Evolutionary conservation across 2,113 vertebrate species (phyloP).

Genomic region (Telmatochromis brachygnathus): DNA sequence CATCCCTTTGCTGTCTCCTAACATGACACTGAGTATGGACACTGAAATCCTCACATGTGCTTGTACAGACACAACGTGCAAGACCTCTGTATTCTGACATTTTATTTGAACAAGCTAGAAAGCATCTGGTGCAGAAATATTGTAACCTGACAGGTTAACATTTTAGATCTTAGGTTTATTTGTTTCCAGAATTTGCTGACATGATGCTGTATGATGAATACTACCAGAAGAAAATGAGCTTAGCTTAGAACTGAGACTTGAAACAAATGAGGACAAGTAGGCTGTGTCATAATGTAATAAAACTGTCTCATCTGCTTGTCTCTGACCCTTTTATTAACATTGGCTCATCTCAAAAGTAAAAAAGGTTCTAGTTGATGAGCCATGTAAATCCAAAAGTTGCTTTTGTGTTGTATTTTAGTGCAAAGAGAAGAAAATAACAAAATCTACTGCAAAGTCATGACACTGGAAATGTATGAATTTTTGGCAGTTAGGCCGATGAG

Average conservation of each 20-base stretch:
- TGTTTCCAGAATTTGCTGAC: not conserved
- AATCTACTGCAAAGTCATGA: not conserved
- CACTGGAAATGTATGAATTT: not conserved
- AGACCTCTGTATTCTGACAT: conserved; percentile 31
- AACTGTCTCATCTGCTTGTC: not conserved
- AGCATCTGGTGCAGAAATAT: not conserved
- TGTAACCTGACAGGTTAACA: not conserved
- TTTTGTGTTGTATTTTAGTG: not conserved
- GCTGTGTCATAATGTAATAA: not conserved
- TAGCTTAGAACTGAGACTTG: not conserved
- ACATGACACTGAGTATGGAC: not conserved
- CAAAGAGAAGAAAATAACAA: not conserved
- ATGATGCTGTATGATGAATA: not conserved
- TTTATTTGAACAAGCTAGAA: not conserved
- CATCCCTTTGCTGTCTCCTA: conserved; percentile 18
- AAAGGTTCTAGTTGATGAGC: not conserved
- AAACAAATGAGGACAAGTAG: not conserved
- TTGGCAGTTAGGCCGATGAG: not conserved
- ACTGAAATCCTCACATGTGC: conserved; percentile 6
- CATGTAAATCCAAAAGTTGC: not conserved
- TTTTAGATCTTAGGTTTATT: not conserved
- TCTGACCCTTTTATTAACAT: not conserved
- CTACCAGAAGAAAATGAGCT: not conserved
- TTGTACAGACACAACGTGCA: not conserved
- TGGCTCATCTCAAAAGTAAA: not conserved